These are phyloP conservation scores for Melanotaenia nigrans DNA, from an alignment of 2,797 vertebrate genomes.

Conservation along the genomic window DNA sequence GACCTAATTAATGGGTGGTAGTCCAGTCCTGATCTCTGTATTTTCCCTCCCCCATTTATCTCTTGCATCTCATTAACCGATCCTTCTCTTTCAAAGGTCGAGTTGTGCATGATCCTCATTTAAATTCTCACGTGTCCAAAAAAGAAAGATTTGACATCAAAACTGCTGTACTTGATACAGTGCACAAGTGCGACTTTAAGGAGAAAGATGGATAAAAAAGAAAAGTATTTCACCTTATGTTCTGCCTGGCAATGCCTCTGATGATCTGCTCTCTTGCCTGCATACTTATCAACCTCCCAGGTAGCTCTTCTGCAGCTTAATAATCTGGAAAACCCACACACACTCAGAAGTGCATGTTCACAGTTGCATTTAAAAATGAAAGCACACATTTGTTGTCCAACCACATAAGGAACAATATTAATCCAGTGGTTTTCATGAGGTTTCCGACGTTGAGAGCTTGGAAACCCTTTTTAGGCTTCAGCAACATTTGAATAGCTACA, in stretches of 20 bases:
- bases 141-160: neutral
- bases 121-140: neutral
- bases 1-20: slow-evolving; percentile 37
- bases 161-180: neutral
- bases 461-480: neutral
- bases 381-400: neutral
- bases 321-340: slow-evolving; percentile 9
- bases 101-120: slow-evolving; percentile 39
- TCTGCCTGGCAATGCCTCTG: slow-evolving; percentile 42
- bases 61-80: slow-evolving; percentile 50
- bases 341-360: slow-evolving; percentile 13
- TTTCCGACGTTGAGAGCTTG: neutral
- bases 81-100: slow-evolving; percentile 61
- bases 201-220: slow-evolving; percentile 56
- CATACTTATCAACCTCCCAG: slow-evolving; percentile 27
- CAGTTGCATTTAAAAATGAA: slow-evolving; percentile 2
- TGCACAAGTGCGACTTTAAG: slow-evolving; percentile 46
- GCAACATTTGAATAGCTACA: slow-evolving; percentile 5
- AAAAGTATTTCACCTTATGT: slow-evolving; percentile 40
- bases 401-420: neutral
- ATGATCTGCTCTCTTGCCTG: slow-evolving; percentile 41
- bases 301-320: slow-evolving; percentile 18
- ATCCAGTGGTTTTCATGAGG: neutral
- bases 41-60: slow-evolving; percentile 33
- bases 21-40: slow-evolving; percentile 40